Evolutionary conservation across 1,140 invertebrate genomes (phyloP).

Genomic region (Apis florea): DNA sequence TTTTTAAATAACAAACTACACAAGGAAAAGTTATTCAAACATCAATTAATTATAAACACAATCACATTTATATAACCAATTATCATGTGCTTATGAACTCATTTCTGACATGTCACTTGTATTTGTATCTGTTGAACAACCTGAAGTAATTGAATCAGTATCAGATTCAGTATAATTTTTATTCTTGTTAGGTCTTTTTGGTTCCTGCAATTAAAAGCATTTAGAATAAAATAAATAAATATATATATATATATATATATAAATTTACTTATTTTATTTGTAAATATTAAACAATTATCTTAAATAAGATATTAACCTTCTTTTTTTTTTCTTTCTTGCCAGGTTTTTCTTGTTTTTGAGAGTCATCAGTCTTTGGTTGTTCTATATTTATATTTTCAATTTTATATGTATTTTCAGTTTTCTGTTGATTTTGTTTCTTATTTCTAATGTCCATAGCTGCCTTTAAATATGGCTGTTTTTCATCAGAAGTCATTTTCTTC

Average conservation of each 20-base stretch:
- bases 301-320: constrained; percentile 6
- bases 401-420: constrained; percentile 28
- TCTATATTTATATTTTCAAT: not conserved
- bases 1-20: not conserved
- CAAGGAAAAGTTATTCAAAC: not conserved
- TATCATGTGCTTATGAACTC: constrained; percentile 23
- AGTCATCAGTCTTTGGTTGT: constrained; percentile 21
- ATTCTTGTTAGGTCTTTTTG: not conserved
- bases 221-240: too few relatives aligned
- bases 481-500: constrained; percentile 63
- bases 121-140: constrained; percentile 14
- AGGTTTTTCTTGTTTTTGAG: constrained; percentile 33
- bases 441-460: constrained; percentile 61
- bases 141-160: constrained; percentile 29
- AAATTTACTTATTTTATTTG: too few relatives aligned
- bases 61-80: not conserved
- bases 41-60: not conserved
- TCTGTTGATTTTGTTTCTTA: constrained; percentile 44
- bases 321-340: constrained; percentile 47
- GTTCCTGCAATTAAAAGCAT: not conserved
- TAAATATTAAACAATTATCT: too few relatives aligned
- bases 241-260: too few relatives aligned
- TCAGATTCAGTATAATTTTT: constrained; percentile 20
- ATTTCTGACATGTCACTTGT: constrained; percentile 48
- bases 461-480: constrained; percentile 69